Percentiles rank a stretch among this genome's conserved stretches.
Conservation (phyloP, 2,797 vertebrate genomes). For the Acrossocheilus wenchowensis region DNA sequence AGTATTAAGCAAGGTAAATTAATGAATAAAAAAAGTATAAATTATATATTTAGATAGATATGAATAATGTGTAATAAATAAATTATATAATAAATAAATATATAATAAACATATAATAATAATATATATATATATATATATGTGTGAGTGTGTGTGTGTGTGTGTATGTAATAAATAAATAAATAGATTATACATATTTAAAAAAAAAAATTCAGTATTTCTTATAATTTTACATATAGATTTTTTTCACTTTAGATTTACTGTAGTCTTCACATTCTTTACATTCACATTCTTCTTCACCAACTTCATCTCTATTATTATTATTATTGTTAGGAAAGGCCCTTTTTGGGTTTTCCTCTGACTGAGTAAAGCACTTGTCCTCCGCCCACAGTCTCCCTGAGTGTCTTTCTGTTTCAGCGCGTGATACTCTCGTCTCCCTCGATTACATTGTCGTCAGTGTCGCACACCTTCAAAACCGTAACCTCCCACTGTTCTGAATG, state of each 20-base stretch:
- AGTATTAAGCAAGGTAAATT: not conserved
- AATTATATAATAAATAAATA: too few relatives aligned
- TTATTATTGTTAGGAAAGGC: constrained; percentile 28
- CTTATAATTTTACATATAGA: not conserved
- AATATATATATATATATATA: too few relatives aligned
- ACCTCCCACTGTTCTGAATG: constrained; percentile 41
- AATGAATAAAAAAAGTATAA: not conserved
- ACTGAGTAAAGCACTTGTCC: constrained; percentile 35
- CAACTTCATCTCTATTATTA: not conserved
- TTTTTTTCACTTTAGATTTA: not conserved
- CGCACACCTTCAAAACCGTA: constrained; percentile 31
- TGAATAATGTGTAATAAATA: too few relatives aligned
- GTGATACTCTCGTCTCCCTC: constrained; percentile 36
- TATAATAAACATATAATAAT: too few relatives aligned
- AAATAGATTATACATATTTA: not conserved
- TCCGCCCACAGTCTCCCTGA: constrained; percentile 29
- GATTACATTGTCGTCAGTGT: constrained; percentile 29
- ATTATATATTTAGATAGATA: too few relatives aligned
- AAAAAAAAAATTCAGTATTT: not conserved
- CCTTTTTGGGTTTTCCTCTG: constrained; percentile 48
- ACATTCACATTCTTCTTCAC: not conserved
- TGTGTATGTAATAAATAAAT: not conserved
- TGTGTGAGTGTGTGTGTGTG: too few relatives aligned
- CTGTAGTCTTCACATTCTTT: not conserved
- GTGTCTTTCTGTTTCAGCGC: constrained; percentile 23